Evolutionary conservation across 2,888 invertebrate genomes (phyloP).

Genomic region (Cephus spinipes): DNA sequence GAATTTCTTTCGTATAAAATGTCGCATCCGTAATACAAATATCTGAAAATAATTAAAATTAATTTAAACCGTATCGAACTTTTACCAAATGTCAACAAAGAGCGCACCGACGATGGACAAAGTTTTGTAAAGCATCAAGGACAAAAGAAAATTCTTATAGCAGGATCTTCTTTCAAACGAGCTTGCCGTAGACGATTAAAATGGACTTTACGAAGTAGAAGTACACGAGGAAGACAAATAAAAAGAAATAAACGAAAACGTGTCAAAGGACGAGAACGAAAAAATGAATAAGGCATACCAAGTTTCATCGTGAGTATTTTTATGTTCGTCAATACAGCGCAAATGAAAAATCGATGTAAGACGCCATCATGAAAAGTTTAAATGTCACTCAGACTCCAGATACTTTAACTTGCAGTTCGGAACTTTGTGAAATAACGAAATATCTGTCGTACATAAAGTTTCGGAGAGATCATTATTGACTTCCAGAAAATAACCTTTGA

Average conservation of each 20-base stretch:
- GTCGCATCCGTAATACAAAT: neutral
- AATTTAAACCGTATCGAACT: neutral
- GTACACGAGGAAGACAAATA: neutral
- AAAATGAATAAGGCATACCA: neutral
- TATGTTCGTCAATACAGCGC: neutral
- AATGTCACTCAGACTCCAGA: no score
- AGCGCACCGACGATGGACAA: no score
- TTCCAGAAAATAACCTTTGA: no score
- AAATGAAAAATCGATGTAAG: no score
- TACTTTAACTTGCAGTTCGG: no score
- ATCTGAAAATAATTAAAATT: neutral
- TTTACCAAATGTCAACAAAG: no score
- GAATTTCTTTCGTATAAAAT: neutral
- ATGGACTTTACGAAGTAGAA: neutral
- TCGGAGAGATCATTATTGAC: no score
- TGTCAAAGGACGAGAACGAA: neutral
- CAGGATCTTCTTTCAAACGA: neutral
- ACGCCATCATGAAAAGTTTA: no score
- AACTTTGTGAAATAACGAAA: no score
- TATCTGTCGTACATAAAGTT: no score
- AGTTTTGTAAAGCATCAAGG: no score
- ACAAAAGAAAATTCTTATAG: neutral
- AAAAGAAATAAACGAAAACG: neutral
- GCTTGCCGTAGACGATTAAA: neutral
- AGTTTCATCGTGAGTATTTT: neutral